A percentile compares a stretch with the other conserved stretches of the same genome.
Conservation (phyloP, 2,797 vertebrate genomes). For the Paramormyrops hopkinsi region DNA sequence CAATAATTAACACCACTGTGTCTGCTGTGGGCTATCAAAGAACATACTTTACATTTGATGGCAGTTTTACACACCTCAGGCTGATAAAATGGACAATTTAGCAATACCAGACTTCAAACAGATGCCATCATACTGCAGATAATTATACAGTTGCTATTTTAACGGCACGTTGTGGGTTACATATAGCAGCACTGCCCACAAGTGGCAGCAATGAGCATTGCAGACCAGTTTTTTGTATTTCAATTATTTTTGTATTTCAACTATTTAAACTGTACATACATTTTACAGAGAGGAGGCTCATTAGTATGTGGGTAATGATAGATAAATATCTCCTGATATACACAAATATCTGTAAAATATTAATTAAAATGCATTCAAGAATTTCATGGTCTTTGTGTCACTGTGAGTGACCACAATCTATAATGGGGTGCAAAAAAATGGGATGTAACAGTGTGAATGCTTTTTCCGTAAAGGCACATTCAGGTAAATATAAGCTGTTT, state of each 20-base stretch:
- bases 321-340: background rate
- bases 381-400: background rate
- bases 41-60: constrained; percentile 14
- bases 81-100: constrained; percentile 18
- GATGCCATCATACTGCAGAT: constrained; percentile 10
- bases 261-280: background rate
- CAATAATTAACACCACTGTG: constrained; percentile 14
- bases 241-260: background rate
- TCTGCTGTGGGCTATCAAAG: constrained; percentile 8
- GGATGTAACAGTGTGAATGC: background rate
- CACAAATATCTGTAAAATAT: background rate
- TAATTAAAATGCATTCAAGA: background rate
- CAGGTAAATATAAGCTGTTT: background rate
- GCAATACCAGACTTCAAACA: constrained; percentile 18
- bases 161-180: background rate
- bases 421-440: background rate
- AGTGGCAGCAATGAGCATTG: background rate
- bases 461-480: background rate
- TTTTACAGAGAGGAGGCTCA: background rate
- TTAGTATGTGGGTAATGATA: background rate
- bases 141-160: constrained; percentile 11
- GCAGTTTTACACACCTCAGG: constrained; percentile 15
- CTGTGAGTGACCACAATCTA: background rate
- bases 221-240: background rate
- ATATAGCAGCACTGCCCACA: constrained; percentile 11